Evolutionary conservation across 2,113 vertebrate genomes (phyloP).

Genomic region (Thryonomys swinderianus): DNA sequence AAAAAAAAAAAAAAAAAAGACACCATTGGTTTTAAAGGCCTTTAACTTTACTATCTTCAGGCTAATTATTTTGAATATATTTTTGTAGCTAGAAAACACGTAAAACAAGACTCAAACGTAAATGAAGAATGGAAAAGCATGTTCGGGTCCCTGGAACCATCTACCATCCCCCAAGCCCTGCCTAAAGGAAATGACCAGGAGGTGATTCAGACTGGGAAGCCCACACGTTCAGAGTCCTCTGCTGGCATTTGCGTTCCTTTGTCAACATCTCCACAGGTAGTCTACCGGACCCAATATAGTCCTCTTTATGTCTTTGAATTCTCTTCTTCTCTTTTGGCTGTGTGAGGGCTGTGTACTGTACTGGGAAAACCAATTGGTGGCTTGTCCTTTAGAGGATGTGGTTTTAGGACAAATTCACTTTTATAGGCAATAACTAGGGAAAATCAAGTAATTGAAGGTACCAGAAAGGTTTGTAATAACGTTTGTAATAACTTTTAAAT

Average conservation of each 20-base stretch:
- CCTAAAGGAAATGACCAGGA: slow-evolving; percentile 88
- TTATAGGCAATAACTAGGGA: background rate
- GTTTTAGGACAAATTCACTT: slow-evolving; percentile 38
- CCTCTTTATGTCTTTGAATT: background rate
- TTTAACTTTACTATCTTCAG: background rate
- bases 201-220: slow-evolving; percentile 83
- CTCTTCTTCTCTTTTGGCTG: background rate
- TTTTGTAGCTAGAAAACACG: slow-evolving; percentile 93
- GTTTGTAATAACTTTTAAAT: background rate
- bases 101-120: slow-evolving; percentile 97
- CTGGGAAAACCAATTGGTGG: background rate
- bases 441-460: slow-evolving; percentile 21
- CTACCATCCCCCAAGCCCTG: slow-evolving; percentile 87
- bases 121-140: slow-evolving; percentile 99
- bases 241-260: slow-evolving; percentile 86
- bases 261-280: slow-evolving; percentile 91
- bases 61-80: slow-evolving; percentile 27
- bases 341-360: background rate
- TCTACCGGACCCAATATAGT: rapidly evolving
- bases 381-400: background rate
- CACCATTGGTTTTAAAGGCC: background rate
- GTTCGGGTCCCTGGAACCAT: slow-evolving; percentile 97
- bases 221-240: slow-evolving; percentile 89
- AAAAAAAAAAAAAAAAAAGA: background rate
- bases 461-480: background rate